Evolutionary conservation across 2,113 vertebrate genomes (phyloP), one percentile per base, ranked within the genome.

Genomic region (Erinaceus europaeus): DNA sequence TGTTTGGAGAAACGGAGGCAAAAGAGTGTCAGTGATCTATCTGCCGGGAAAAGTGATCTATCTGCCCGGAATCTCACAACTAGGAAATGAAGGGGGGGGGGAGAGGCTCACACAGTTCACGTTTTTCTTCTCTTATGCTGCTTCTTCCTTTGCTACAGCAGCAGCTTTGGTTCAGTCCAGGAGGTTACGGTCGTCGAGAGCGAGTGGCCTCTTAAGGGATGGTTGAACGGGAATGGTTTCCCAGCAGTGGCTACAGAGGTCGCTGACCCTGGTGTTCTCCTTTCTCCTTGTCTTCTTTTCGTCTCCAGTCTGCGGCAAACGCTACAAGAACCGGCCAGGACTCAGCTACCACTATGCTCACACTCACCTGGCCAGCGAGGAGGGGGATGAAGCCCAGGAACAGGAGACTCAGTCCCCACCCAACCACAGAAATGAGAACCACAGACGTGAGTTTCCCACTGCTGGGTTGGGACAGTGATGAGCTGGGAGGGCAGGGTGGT

Each of bases 301-400:
- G 91, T n/a, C 29, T 97, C 84, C 94, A 99, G 99, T 99, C 88
- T 99, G 98, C 86, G 98, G 98, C 90, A 99, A 99, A 96, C 98
- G 98, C 94, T 99, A 99, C 96, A 99, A 99, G 97, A 99, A 99
- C 97, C 98, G 98, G 61, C 98, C 98, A 17, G 99, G 99, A 53
- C 97, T 99, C 90, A 99, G 98, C 96, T 99, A 99, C 96, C 99
- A 99, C 96, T 99, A 99, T 32, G 98, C 98, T 91, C 98, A 99
- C 96, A 98, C 98, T 89, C 99, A 99, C 91, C 97, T 99, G 6
- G 98, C 98, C 84, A 98, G 98, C 0, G 98, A 98, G 95, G 98
- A 98, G 90, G 97, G 98, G 29, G 97, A 98, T 4, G 98, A 98
- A 87, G 98, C 98, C 88, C 98, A 97, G 0, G 98, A 98, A 91